phyloP scores from a whole-genome alignment of 2,113 vertebrate species.

The Hydrolagus affinis region DNA sequence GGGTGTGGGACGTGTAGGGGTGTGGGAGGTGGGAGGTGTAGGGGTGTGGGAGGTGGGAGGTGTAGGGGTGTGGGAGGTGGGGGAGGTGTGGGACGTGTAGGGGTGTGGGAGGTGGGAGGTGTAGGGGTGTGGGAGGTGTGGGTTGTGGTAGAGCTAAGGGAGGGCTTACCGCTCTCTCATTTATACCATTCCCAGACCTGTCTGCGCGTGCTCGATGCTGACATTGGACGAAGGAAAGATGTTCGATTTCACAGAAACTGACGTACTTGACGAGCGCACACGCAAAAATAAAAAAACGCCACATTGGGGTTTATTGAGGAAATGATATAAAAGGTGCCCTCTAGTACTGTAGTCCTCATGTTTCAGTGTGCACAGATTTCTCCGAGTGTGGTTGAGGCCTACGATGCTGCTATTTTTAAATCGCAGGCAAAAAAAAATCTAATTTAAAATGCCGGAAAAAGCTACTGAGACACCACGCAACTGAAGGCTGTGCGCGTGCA shows the following conservation, averaged over 20 bases:
- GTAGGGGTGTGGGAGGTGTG: neutral
- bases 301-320: conserved; percentile 3
- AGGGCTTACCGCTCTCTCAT: neutral
- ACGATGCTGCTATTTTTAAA: neutral
- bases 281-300: neutral
- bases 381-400: neutral
- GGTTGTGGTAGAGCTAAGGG: neutral
- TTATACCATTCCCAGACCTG: too few relatives aligned
- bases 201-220: neutral
- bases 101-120: neutral
- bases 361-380: too few relatives aligned
- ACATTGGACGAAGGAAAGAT: neutral
- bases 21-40: neutral
- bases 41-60: neutral
- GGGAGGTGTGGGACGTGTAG: too few relatives aligned
- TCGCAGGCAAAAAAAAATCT: neutral
- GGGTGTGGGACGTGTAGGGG: too few relatives aligned
- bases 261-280: neutral
- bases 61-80: too few relatives aligned
- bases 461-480: neutral
- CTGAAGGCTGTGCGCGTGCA: too few relatives aligned
- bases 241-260: neutral
- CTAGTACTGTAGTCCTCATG: neutral
- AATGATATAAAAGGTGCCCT: neutral
- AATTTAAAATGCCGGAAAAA: neutral